A percentile compares a stretch with the other conserved stretches of the same genome.
phyloP scores from a whole-genome alignment of 2,888 invertebrate genomes.

The Anorthoa munda region DNA sequence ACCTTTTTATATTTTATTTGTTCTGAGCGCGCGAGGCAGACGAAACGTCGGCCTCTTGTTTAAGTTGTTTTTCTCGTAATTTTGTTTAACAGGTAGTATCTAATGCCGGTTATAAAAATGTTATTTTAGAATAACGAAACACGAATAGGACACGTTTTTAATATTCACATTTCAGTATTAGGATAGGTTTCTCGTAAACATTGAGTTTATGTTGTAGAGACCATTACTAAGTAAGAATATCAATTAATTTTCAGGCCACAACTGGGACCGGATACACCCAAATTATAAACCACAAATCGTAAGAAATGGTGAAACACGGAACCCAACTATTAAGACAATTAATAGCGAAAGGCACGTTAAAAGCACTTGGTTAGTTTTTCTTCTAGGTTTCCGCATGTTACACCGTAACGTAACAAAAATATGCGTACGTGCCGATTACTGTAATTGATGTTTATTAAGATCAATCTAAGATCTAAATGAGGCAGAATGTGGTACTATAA shows the following conservation, averaged over 20 bases:
- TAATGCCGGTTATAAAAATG: slow-evolving; percentile 82
- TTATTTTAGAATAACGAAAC: slow-evolving; percentile 72
- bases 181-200: slow-evolving; percentile 29
- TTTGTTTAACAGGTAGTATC: slow-evolving; percentile 87
- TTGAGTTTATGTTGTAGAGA: background rate
- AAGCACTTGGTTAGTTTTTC: slow-evolving; percentile 43
- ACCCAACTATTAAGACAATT: slow-evolving; percentile 72
- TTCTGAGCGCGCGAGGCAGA: slow-evolving; percentile 86
- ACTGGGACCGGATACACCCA: slow-evolving; percentile 72
- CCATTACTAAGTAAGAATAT: slow-evolving; percentile 24
- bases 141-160: slow-evolving; percentile 57
- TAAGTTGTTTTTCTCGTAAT: slow-evolving; percentile 87
- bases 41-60: slow-evolving; percentile 86
- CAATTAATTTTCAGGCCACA: slow-evolving; percentile 56
- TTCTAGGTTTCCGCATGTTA: slow-evolving; percentile 31
- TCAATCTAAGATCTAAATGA: slow-evolving; percentile 3
- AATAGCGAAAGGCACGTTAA: slow-evolving; percentile 47
- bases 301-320: slow-evolving; percentile 78
- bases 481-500: background rate
- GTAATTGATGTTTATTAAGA: background rate
- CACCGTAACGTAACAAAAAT: slow-evolving; percentile 56
- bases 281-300: slow-evolving; percentile 74
- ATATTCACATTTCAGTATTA: slow-evolving; percentile 29
- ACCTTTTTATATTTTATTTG: slow-evolving; percentile 90
- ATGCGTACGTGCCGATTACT: background rate